Percentiles rank a stretch among this genome's conserved stretches.
These are phyloP conservation scores for Leptothorax acervorum DNA, from an alignment of 2,888 invertebrate species.

Conservation along the genomic window DNA sequence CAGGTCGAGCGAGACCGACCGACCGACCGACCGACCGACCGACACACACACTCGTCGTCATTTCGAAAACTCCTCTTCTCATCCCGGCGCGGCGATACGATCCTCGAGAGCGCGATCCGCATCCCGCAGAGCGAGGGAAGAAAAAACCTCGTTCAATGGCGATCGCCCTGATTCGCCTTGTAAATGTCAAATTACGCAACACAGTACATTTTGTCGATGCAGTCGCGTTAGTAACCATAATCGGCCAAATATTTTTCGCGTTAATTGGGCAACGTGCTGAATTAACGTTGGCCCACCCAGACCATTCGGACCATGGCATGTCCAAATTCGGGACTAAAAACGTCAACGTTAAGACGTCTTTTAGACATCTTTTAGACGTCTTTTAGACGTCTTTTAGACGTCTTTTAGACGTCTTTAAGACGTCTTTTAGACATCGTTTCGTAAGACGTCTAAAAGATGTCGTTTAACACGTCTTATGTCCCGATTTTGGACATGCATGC, in stretches of 20 bases:
- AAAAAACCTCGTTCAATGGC: constrained; percentile 6
- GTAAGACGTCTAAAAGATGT: too few relatives aligned
- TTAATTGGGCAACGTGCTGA: background rate
- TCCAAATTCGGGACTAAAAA: too few relatives aligned
- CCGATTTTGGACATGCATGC: too few relatives aligned
- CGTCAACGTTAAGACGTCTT: too few relatives aligned
- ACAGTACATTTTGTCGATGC: background rate
- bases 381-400: too few relatives aligned
- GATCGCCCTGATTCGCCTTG: constrained; percentile 14
- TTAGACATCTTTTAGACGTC: too few relatives aligned
- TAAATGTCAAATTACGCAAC: constrained; percentile 38
- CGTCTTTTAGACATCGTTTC: too few relatives aligned
- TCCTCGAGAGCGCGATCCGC: constrained; percentile 10
- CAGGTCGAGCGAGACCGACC: constrained; percentile 12
- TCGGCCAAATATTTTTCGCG: background rate
- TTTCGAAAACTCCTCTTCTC: constrained; percentile 31
- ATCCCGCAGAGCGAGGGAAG: background rate
- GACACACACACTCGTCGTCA: background rate
- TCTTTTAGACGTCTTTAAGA: too few relatives aligned
- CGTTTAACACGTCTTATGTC: too few relatives aligned
- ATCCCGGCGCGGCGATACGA: background rate
- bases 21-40: background rate
- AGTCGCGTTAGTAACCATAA: background rate
- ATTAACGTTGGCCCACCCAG: background rate
- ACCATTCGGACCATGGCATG: too few relatives aligned